Base-by-base conservation (phyloP, 2,888 invertebrate species). In the Agriopis marginaria region DNA sequence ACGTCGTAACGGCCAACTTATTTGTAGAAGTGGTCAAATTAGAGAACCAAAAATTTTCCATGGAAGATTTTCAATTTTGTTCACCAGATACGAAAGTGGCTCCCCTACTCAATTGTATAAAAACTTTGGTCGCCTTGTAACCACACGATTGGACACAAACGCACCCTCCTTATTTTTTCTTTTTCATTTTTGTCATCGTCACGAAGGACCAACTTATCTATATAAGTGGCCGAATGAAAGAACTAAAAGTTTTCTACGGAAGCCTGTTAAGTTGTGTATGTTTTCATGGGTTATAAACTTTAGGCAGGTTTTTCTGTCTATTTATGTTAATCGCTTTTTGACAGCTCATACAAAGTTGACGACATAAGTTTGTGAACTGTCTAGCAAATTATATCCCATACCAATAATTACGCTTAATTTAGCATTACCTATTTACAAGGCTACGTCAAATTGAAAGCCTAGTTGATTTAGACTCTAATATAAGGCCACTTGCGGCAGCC, bases 171-270 rank as follows among this genome's bases (percentile, higher is more conserved):
- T 11, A 8, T 72, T 74, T 72, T 87, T 85, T 84, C 86, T 85
- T 84, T 89, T 89, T 83, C 82, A 80, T 84, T 83, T 84, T 86
- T 86, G 86, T 86, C 89, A 87, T 83, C 82, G 79, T 86, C 88
- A 87, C 87, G 85, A 80, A 80, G 86, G 17, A 56, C 44, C 3
- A 44, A 44, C 17, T 10, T 51, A 14, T 40, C 40, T n/a, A 3
- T 39, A n/a, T 0, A 54, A 32, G n/a, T 39, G 54, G 7, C 7
- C n/a, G n/a, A 54, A 8, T 39, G n/a, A n/a, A 54, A 9, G 54
- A 40, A 54, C n/a, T 40, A 51, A 51, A 7, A 1, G 3, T 50
- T 32, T 23, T 51, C 7, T 42, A 17, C 9, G 7, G 17, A 17
- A 9, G n/a, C 0, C 7, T 17, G 5, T 14, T 17, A 8, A n/a